Percentiles rank a stretch among this genome's conserved stretches.
phyloP scores from a whole-genome alignment of 2,888 invertebrate genomes.

The Tyria jacobaeae region DNA sequence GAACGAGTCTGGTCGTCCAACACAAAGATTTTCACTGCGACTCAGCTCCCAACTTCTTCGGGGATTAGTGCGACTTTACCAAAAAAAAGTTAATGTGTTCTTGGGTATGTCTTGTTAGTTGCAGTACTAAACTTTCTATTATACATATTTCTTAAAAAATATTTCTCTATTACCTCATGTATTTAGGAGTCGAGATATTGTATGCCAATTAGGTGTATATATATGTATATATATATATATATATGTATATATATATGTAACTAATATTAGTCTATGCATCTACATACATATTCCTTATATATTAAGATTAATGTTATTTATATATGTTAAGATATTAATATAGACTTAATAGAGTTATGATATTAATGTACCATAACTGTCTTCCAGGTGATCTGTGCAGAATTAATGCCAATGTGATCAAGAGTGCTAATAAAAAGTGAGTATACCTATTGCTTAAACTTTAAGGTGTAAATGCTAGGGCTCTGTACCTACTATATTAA shows the following conservation, averaged over 20 bases:
- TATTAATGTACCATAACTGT: neutral
- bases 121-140: neutral
- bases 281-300: too few relatives aligned
- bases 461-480: too few relatives aligned
- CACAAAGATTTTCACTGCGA: constrained; percentile 75
- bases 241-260: too few relatives aligned
- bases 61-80: constrained; percentile 74
- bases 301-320: too few relatives aligned
- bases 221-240: too few relatives aligned
- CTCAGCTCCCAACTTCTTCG: constrained; percentile 77
- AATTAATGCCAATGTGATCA: constrained; percentile 73
- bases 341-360: too few relatives aligned
- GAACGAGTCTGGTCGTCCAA: constrained; percentile 74
- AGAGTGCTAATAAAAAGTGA: constrained; percentile 74
- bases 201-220: too few relatives aligned
- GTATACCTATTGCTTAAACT: constrained; percentile 35
- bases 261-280: too few relatives aligned
- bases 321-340: too few relatives aligned
- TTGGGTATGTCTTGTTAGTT: constrained; percentile 57
- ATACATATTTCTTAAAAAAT: neutral
- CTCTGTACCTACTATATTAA: too few relatives aligned
- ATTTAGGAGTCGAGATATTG: too few relatives aligned
- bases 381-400: constrained; percentile 75
- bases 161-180: neutral
- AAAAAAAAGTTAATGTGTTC: constrained; percentile 68